Evolutionary conservation across 2,888 invertebrate species (phyloP), one percentile per base, ranked within the genome.

Genomic region (Temnothorax unifasciatus): DNA sequence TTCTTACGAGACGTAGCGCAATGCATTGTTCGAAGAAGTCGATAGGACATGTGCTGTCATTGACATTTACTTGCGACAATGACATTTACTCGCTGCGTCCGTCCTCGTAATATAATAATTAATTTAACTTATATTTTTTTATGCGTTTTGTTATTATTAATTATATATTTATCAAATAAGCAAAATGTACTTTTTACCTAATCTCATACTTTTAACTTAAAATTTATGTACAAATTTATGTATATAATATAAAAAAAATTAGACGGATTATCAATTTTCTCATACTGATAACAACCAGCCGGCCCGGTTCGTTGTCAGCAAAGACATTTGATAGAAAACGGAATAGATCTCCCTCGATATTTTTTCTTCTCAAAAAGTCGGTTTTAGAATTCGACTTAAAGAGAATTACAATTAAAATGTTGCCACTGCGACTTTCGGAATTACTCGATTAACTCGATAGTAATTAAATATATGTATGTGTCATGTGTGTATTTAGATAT

Each of bases 221-320:
- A 41, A 38, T n/a, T 64, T 64, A 64, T 64, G 0, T 15, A 11
- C 11, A 18, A 63, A 38, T 3, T n/a, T 63, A 38, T n/a, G 8
- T 34, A 9, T 41, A 41, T 41, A 9, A 38, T 38, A 18, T 61
- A 1, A 64, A 5, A 41, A 13, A 64, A 13, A 21, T 38, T 13
- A 64, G 9, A 41, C 11, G 4, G 5, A 63, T 63, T 63, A 63
- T 63, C 63, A 63, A 63, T 41, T 63, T 63, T 63, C 38, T 13
- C 13, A 8, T 18, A 38, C 11, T 38, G 61, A 63, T 63, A 63
- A 61, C 59, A 61, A 29, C 18, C 8, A 21, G 25, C n/a, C 0
- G 0, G n/a, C 11, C 5, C 0, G 9, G 2, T 2, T n/a, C 9
- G 18, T 63, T 11, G n/a, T 3, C 5, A 63, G 38, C 29, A 18